Base-by-base conservation (phyloP, 2,888 invertebrate species). In the Galeopsomyia nigrocyanea region DNA sequence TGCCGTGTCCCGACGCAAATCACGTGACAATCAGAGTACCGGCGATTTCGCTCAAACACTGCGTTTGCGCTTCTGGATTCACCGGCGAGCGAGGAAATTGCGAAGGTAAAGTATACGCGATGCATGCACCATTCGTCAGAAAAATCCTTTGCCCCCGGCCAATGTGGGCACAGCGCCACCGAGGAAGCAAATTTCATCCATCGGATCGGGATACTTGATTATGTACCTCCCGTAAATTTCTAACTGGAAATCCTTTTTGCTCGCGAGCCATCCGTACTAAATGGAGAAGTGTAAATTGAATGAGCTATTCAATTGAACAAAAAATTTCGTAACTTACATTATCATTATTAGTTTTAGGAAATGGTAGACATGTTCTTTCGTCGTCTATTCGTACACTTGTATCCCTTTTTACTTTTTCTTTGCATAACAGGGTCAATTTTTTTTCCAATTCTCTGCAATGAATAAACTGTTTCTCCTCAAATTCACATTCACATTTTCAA, bases 51-150 rank as follows among this genome's bases (percentile, higher is more conserved):
- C 77, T 88, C 5, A 85, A 88, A 6, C 89, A 90, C 76, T 92
- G 92, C 80, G 84, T 87, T 19, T 93, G 92, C 79, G 90, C 91
- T 80, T 84, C 86, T 16, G 92, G 92, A n/a, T 92, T 89, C 80
- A 86, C 85, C 19, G 87, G 87, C 1, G 84, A 87, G 17, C 86
- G 87, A 17, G 86, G 86, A 26, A 86, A 88, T 75, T 92, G 92
- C 82, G 89, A 90, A 87, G 89, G 91, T 91, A 84, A 76, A 58
- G 49, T 6, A 17, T 65, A n/a, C n/a, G n/a, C n/a, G n/a, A n/a
- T n/a, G n/a, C 17, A 13, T 31, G 22, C 31, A n/a, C 53, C 39
- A 17, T 14, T 60, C 57, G 63, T 77, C 72, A 79, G 67, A 79
- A 62, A 49, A 78, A 77, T 46, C 80, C 80, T 71, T 79, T 81